Evolutionary conservation across 37 sponge, comb jelly and placozoan genomes (phyloP), one percentile per base, ranked within the genome.

Genomic region (Aplysina aerophoba): DNA sequence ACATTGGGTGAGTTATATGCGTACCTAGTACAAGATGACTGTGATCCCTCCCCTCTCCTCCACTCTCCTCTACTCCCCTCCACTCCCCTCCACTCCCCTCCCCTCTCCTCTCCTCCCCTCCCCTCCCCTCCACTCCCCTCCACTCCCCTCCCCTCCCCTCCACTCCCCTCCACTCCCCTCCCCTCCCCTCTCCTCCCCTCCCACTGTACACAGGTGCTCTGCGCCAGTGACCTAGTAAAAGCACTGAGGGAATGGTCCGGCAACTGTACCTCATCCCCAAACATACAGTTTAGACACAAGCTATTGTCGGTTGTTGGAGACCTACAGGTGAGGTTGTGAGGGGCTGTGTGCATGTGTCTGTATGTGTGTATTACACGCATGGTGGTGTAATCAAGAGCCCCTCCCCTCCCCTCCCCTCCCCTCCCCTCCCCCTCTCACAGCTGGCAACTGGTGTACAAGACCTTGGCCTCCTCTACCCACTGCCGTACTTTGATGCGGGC

Each of bases 151-250:
- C n/a, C n/a, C n/a, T n/a, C n/a, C n/a, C n/a, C n/a, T n/a, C n/a
- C n/a, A n/a, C n/a, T n/a, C n/a, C 8, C 3, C 6, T 3, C 50
- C 8, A 11, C 6, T 44, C 50, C 50, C 8, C 50, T 11, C 50
- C 50, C 50, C 50, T 44, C 50, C 50, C 50, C 50, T 44, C 50
- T 8, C 8, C 50, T 8, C 64, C 11, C 64, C 37, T 12, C 15
- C 73, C 50, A 35, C n/a, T 38, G 81, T n/a, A n/a, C n/a, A 22
- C 62, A 88, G 89, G 84, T 92, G 12, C 89, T 83, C n/a, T 92
- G 92, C 37, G 88, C 89, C 0, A 88, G 92, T 89, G 89, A 92
- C 22, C 68, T 88, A 15, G 87, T 92, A 17, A 59, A 79, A 58
- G 85, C 37, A 0, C 88, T 92, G 86, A 25, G 64, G 22, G 89